A percentile compares a stretch with the other conserved stretches of the same genome.
Conservation (phyloP, 2,888 invertebrate species). For the Craniophora ligustri region DNA sequence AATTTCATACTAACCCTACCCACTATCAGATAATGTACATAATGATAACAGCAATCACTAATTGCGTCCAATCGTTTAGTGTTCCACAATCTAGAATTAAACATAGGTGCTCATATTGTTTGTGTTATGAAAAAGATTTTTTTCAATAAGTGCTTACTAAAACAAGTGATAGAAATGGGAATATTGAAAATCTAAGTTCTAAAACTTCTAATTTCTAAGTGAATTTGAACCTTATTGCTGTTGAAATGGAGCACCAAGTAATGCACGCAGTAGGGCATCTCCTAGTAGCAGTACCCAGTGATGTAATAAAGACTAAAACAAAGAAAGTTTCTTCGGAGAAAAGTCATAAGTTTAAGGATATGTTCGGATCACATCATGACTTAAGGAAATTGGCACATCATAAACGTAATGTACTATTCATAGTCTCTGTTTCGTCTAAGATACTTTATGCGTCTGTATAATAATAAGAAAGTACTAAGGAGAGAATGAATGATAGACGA, state of each 20-base stretch:
- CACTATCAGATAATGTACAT: slow-evolving; percentile 46
- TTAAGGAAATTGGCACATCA: slow-evolving; percentile 46
- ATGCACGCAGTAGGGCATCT: slow-evolving; percentile 46
- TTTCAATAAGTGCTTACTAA: background rate
- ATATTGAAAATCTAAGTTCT: background rate
- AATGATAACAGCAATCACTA: slow-evolving; percentile 50
- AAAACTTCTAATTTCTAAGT: slow-evolving; percentile 1
- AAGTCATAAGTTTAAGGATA: slow-evolving; percentile 64
- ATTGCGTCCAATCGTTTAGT: slow-evolving; percentile 44
- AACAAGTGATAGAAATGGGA: background rate
- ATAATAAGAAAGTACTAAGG: too few relatives aligned
- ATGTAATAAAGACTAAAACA: slow-evolving; percentile 33
- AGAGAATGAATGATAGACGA: too few relatives aligned
- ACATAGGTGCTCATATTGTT: slow-evolving; percentile 21
- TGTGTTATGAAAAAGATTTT: slow-evolving; percentile 11
- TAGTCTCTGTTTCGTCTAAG: background rate
- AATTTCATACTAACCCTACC: slow-evolving; percentile 24
- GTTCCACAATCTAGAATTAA: slow-evolving; percentile 27
- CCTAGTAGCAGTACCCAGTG: slow-evolving; percentile 34
- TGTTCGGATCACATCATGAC: slow-evolving; percentile 72
- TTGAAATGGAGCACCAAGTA: slow-evolving; percentile 57
- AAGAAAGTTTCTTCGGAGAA: slow-evolving; percentile 74
- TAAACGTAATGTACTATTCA: slow-evolving; percentile 59
- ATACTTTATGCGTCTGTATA: too few relatives aligned
- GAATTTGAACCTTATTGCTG: slow-evolving; percentile 15